Base-by-base conservation (phyloP, 2,888 invertebrate genomes). In the Ophion costatus region DNA sequence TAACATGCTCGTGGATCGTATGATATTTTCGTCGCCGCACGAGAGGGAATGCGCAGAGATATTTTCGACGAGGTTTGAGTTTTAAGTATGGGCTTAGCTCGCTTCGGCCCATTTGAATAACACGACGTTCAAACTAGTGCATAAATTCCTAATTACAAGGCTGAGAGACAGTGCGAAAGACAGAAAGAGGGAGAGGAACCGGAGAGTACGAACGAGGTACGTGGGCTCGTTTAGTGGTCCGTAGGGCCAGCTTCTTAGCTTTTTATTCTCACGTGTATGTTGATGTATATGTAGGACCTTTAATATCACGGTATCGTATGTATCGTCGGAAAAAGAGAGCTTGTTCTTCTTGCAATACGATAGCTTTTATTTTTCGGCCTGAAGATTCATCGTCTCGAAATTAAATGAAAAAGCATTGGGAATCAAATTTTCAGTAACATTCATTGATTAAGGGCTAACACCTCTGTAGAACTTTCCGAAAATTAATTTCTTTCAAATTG, bases 131-230 rank as follows among this genome's bases (percentile, higher is more conserved):
- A 84, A 91, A 92, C 92, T 92, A 93, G 93, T 93, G 91, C 92
- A 93, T 93, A 93, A 93, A 93, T 93, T 93, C 93, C 91, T 93
- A 93, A 93, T 93, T 93, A 93, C 93, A 93, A 92, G 93, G 88
- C 90, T 89, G 90, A 64, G 66, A 80, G 70, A 78, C 59, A 63
- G n/a, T 51, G 33, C 61, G 70, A 63, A 33, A 63, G 6, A 66
- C 71, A 38, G 1, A 22, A 61, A 61, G n/a, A 42, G 64, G 17
- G 24, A 70, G 64, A 71, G 9, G 24, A 24, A 9, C 7, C 42
- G 38, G 64, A 4, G n/a, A 73, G 42, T 29, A 70, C 24, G 38
- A 56, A 20, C 59, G 57, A 69, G 61, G 22, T 14, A 63, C 45
- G 64, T 10, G 64, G 64, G 17, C 63, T 24, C 33, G 33, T 64